Percentiles rank a stretch among this genome's conserved stretches.
Evolutionary conservation across 2,888 invertebrate genomes (phyloP).

Genomic region (Resseliella maxima): DNA sequence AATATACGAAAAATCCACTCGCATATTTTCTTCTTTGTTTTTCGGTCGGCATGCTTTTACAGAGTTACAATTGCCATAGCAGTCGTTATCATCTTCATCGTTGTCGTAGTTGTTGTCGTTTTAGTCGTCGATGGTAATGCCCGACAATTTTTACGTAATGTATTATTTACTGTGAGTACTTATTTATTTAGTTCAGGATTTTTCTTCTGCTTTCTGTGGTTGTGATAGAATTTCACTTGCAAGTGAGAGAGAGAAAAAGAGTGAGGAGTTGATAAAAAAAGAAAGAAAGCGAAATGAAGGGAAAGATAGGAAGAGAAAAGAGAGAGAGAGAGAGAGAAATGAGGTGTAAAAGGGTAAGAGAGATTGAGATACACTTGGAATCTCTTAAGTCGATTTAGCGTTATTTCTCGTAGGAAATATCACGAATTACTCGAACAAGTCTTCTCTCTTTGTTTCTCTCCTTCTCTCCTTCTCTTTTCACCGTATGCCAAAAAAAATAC

Average conservation of each 20-base stretch:
- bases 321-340: too few species aligned
- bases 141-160: constrained; percentile 51
- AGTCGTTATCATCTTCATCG: background rate
- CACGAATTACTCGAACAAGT: background rate
- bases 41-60: background rate
- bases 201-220: background rate
- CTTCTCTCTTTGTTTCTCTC: too few species aligned
- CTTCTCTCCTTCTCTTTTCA: too few species aligned
- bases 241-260: too few species aligned
- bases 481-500: background rate
- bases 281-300: too few species aligned
- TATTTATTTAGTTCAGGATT: constrained; percentile 18
- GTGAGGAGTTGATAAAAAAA: too few species aligned
- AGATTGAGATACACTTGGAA: constrained; percentile 10
- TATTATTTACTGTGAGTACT: constrained; percentile 31
- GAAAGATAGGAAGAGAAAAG: too few species aligned
- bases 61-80: background rate
- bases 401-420: constrained; percentile 50
- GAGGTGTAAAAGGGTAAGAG: too few species aligned
- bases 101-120: background rate
- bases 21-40: background rate
- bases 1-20: background rate
- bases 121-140: background rate
- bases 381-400: constrained; percentile 31
- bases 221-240: background rate